Evolutionary conservation across 1,140 invertebrate genomes (phyloP).

Genomic region (Brachionus paranguensis): DNA sequence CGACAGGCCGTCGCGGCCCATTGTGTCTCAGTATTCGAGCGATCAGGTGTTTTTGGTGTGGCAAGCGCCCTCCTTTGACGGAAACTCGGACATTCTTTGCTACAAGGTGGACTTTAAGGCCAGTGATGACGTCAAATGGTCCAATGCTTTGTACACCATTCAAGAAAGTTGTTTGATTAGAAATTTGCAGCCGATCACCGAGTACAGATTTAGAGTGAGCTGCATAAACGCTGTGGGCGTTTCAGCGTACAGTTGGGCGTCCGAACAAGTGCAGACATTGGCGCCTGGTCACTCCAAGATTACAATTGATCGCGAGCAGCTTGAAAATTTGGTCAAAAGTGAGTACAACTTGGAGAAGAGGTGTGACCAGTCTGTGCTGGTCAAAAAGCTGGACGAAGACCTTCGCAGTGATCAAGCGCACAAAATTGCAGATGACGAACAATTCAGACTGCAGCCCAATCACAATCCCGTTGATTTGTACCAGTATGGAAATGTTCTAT

Average conservation of each 20-base stretch:
- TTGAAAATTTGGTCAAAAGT: not conserved
- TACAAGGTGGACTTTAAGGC: constrained; percentile 53
- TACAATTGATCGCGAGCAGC: not conserved
- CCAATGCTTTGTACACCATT: constrained; percentile 75
- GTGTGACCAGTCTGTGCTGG: not conserved
- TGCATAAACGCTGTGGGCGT: constrained; percentile 79
- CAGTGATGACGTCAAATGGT: constrained; percentile 72
- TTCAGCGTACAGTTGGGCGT: constrained; percentile 56
- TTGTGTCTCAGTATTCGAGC: constrained; percentile 72
- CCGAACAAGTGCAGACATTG: constrained; percentile 41
- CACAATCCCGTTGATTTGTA: not conserved
- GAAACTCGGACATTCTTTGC: constrained; percentile 54
- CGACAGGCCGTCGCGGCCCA: constrained; percentile 76
- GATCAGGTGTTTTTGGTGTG: constrained; percentile 71
- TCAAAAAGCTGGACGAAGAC: constrained; percentile 11
- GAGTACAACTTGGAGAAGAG: constrained; percentile 19
- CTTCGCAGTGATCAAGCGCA: not conserved
- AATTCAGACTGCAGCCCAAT: not conserved
- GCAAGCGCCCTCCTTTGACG: constrained; percentile 50
- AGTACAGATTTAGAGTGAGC: constrained; percentile 79
- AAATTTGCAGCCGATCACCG: constrained; percentile 68
- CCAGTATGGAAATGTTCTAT: not conserved
- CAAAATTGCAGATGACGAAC: not conserved
- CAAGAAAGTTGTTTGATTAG: constrained; percentile 83
- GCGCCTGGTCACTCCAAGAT: not conserved